These are phyloP conservation scores for Lingula anatina DNA, from an alignment of 2,888 invertebrate species.

Conservation along the genomic window DNA sequence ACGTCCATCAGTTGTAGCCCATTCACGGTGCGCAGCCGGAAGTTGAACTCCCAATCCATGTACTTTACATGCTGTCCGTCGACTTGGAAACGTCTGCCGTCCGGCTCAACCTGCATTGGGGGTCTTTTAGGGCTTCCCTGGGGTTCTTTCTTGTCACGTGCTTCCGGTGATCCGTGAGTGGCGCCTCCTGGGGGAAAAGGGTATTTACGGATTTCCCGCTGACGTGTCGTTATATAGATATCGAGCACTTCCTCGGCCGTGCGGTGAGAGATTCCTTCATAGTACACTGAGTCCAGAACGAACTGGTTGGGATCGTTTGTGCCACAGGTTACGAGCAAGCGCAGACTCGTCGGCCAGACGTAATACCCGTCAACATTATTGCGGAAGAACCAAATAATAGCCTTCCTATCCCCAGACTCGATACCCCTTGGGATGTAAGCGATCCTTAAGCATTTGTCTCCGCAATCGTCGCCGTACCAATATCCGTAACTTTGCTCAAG, in stretches of 20 bases:
- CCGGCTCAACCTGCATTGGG: conserved; percentile 31
- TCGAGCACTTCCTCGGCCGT: too few relatives aligned
- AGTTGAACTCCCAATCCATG: conserved; percentile 41
- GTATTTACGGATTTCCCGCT: too few relatives aligned
- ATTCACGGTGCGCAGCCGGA: conserved; percentile 25
- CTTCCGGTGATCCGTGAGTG: too few relatives aligned
- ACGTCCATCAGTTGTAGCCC: conserved; percentile 35
- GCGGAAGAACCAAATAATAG: conserved; percentile 33
- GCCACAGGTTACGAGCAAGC: too few relatives aligned
- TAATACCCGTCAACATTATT: conserved; percentile 34
- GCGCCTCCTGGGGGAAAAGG: too few relatives aligned
- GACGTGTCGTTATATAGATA: too few relatives aligned
- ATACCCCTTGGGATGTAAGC: conserved; percentile 28
- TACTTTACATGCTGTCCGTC: conserved; percentile 34
- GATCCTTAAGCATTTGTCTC: conserved; percentile 24
- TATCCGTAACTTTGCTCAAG: conserved; percentile 27
- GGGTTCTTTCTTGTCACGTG: too few relatives aligned
- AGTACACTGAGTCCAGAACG: too few relatives aligned
- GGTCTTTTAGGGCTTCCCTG: too few relatives aligned
- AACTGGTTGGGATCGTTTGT: too few relatives aligned
- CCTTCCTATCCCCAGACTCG: conserved; percentile 22
- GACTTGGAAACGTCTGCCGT: conserved; percentile 30
- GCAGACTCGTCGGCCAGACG: conserved; percentile 34
- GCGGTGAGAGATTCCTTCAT: too few relatives aligned
- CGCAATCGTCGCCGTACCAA: conserved; percentile 31